Conservation (phyloP, 1,140 invertebrate species). For the Drosophila melanica region DNA sequence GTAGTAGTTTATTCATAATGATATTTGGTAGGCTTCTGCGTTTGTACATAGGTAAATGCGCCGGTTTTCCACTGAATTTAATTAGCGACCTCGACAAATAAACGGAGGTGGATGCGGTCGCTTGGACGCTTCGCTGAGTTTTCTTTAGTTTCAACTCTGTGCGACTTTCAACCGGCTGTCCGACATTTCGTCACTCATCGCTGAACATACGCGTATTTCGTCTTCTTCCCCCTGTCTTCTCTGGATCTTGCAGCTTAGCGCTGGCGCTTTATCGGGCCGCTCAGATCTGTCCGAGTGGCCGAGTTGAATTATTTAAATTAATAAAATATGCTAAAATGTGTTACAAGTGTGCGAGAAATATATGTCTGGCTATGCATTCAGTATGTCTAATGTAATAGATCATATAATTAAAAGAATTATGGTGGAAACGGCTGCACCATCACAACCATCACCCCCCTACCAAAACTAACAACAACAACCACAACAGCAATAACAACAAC, state of each 20-base stretch:
- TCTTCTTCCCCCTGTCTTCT: conserved; percentile 1
- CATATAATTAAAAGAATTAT: conserved; percentile 83
- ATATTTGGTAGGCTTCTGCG: conserved; percentile 33
- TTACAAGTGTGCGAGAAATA: conserved; percentile 80
- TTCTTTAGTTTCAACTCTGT: conserved; percentile 12
- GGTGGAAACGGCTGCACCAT: conserved; percentile 60
- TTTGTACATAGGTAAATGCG: conserved; percentile 61
- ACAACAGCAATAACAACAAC: conserved; percentile 26
- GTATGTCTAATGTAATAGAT: conserved; percentile 68
- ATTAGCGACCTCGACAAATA: conserved; percentile 69
- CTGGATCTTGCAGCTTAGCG: not conserved
- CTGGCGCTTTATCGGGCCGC: conserved; percentile 45
- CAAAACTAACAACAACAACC: conserved; percentile 18
- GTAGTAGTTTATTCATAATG: conserved; percentile 62
- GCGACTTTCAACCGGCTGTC: conserved; percentile 44
- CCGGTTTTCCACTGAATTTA: conserved; percentile 79
- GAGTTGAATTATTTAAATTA: conserved; percentile 80
- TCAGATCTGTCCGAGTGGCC: conserved; percentile 55
- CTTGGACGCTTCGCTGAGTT: conserved; percentile 76
- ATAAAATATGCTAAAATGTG: conserved; percentile 83
- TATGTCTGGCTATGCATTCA: conserved; percentile 28
- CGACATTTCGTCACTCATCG: conserved; percentile 68
- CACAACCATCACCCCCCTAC: conserved; percentile 1
- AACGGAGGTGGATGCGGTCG: conserved; percentile 79
- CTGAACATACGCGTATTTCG: conserved; percentile 57